phyloP scores from a whole-genome alignment of 2,888 invertebrate species.

The Caenorhabditis panamensis region DNA sequence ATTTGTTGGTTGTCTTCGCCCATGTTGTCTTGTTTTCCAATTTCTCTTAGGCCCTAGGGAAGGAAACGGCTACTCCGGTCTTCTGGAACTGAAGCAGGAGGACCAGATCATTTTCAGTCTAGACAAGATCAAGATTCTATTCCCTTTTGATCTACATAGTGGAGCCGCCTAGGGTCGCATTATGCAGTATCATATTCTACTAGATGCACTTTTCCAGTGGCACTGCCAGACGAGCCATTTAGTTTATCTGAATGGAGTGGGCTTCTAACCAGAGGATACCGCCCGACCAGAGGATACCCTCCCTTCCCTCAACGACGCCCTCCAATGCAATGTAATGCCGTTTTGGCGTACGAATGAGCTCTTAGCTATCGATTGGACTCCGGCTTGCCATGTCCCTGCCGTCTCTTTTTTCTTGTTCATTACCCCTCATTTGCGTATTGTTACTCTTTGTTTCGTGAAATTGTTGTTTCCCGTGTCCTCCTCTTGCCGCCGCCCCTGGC shows the following conservation, averaged over 20 bases:
- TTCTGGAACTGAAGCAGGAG: no score
- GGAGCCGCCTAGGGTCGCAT: not conserved
- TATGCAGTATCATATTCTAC: conserved; percentile 8
- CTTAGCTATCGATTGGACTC: conserved; percentile 50
- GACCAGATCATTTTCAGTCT: no score
- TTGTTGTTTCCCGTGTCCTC: conserved; percentile 31
- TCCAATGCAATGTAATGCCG: conserved; percentile 42
- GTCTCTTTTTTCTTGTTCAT: conserved; percentile 39
- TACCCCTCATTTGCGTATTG: conserved; percentile 56
- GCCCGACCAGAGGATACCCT: conserved; percentile 23
- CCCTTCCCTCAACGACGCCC: conserved; percentile 13
- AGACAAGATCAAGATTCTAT: no score
- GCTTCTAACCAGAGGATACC: not conserved
- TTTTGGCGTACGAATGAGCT: conserved; percentile 55
- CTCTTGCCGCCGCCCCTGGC: conserved; percentile 9
- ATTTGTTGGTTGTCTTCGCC: no score
- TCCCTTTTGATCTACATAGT: no score
- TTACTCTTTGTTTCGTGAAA: conserved; percentile 51
- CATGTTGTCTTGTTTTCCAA: no score
- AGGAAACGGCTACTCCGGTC: no score
- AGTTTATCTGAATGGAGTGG: conserved; percentile 42
- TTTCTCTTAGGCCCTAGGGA: no score
- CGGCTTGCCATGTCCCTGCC: not conserved
- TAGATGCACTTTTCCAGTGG: conserved; percentile 6
- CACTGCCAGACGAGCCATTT: conserved; percentile 31